These are phyloP conservation scores for Drosophila prolongata DNA, from an alignment of 2,888 invertebrate genomes.

Conservation along the genomic window DNA sequence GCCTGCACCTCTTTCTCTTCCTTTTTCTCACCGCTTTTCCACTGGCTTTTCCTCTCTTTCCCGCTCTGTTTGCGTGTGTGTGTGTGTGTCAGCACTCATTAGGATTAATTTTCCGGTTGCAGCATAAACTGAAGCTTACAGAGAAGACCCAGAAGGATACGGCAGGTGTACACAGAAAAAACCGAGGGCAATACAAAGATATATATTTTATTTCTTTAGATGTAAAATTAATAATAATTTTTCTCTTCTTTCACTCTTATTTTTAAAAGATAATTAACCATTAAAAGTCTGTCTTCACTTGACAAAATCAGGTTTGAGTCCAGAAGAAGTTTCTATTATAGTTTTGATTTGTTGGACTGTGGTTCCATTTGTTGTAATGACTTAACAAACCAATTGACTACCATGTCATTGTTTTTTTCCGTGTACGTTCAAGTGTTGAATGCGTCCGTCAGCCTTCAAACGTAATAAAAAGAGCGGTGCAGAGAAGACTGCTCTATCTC, in stretches of 20 bases:
- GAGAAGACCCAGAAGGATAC: constrained; percentile 42
- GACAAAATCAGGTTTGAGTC: no score
- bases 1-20: constrained; percentile 31
- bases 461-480: constrained; percentile 62
- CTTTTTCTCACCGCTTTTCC: constrained; percentile 2
- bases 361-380: no score
- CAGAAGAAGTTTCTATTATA: no score
- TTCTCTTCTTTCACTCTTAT: no score
- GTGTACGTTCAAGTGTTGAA: constrained; percentile 63
- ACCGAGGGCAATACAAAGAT: no score
- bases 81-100: constrained; percentile 76
- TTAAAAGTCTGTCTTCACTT: no score
- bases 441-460: constrained; percentile 63
- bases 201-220: no score
- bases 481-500: constrained; percentile 27
- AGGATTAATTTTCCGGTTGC: constrained; percentile 81
- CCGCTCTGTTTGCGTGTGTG: constrained; percentile 39
- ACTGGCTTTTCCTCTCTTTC: constrained; percentile 8
- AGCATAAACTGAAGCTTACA: constrained; percentile 74
- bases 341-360: no score
- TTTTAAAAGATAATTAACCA: no score
- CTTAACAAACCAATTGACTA: no score
- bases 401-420: neutral
- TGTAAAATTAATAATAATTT: no score
- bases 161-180: constrained; percentile 9